Evolutionary conservation across 1,140 invertebrate genomes (phyloP).

Genomic region (Hypsibius dujardini): DNA sequence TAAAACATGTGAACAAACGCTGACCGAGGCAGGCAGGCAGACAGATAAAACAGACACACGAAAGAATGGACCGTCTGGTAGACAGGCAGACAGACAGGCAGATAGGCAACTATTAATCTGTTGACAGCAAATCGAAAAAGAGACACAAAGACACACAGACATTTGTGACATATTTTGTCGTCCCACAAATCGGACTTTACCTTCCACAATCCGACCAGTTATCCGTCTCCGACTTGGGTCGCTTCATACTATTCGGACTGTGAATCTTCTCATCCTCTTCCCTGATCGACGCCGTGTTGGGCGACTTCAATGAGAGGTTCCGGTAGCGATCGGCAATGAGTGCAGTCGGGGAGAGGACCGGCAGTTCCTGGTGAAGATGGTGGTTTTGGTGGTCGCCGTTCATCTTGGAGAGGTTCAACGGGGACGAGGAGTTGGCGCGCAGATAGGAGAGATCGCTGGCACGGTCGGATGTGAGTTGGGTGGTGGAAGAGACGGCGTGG

Average conservation of each 20-base stretch:
- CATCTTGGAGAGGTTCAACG: conserved; percentile 14
- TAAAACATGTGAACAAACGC: too few relatives aligned
- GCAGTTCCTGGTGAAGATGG: not conserved
- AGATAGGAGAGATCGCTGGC: not conserved
- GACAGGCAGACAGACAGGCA: too few relatives aligned
- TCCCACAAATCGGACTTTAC: not conserved
- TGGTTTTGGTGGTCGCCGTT: not conserved
- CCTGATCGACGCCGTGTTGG: not conserved
- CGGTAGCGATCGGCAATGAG: conserved; percentile 6
- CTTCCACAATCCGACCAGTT: conserved; percentile 17
- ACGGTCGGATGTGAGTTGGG: not conserved
- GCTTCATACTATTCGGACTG: not conserved
- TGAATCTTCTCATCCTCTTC: conserved; percentile 3
- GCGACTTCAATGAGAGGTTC: not conserved
- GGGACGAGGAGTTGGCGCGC: not conserved
- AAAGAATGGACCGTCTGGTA: too few relatives aligned
- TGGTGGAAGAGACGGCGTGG: not conserved
- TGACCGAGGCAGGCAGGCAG: too few relatives aligned
- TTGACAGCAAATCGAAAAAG: too few relatives aligned
- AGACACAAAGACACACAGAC: too few relatives aligned
- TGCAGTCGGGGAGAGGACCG: conserved; percentile 9
- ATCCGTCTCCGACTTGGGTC: conserved; percentile 6
- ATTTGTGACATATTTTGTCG: too few relatives aligned
- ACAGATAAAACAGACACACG: too few relatives aligned
- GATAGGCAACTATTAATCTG: too few relatives aligned